Evolutionary conservation across 1,140 invertebrate genomes (phyloP).

Genomic region (Drosophila obscura): DNA sequence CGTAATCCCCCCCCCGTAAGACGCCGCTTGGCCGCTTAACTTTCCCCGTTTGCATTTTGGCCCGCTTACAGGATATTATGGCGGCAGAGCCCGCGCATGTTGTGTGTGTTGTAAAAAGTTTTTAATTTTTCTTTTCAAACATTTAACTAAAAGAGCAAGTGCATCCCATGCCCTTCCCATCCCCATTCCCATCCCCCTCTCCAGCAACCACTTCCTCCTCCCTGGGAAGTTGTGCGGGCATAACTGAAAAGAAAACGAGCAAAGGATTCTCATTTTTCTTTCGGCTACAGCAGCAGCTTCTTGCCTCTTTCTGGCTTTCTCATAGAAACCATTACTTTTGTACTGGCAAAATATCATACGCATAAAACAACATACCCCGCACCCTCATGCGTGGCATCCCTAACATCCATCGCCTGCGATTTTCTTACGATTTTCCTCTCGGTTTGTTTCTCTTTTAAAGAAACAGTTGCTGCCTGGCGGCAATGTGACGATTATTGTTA

Average conservation of each 20-base stretch:
- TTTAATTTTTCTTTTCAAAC: slow-evolving; percentile 82
- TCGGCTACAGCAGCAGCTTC: slow-evolving; percentile 21
- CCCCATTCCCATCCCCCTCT: background rate
- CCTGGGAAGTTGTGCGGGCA: background rate
- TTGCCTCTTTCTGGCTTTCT: slow-evolving; percentile 45
- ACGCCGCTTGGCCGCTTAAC: slow-evolving; percentile 64
- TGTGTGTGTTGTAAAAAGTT: slow-evolving; percentile 76
- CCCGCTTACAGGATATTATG: slow-evolving; percentile 61
- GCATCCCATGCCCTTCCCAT: background rate
- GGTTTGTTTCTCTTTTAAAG: slow-evolving; percentile 73
- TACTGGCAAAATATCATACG: slow-evolving; percentile 77
- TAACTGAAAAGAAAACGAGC: slow-evolving; percentile 12
- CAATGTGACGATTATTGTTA: slow-evolving; percentile 81
- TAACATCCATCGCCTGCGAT: background rate
- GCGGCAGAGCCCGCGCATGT: slow-evolving; percentile 47
- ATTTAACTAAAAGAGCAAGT: slow-evolving; percentile 80
- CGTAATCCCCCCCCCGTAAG: slow-evolving; percentile 42
- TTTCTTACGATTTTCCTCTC: slow-evolving; percentile 37
- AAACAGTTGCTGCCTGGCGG: slow-evolving; percentile 74
- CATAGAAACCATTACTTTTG: slow-evolving; percentile 65
- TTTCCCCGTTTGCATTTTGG: slow-evolving; percentile 70
- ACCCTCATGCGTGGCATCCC: background rate
- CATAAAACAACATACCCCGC: slow-evolving; percentile 74
- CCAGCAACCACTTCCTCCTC: background rate
- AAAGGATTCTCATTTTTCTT: slow-evolving; percentile 70